Conservation (phyloP, 2,888 invertebrate genomes). For the Oxytorus armatus region DNA sequence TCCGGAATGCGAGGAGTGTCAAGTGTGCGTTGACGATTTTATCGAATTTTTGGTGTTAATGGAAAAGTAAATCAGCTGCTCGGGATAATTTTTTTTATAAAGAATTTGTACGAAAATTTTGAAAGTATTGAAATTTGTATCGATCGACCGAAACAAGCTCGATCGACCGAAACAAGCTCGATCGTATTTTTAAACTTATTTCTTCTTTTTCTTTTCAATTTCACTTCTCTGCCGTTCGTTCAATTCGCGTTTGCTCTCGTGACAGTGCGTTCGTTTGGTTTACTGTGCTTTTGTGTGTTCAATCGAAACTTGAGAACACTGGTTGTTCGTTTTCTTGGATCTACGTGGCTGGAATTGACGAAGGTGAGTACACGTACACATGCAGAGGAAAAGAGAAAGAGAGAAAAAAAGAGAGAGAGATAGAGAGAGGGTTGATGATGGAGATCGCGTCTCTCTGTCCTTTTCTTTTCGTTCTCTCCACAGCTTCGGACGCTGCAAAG, state of each 20-base stretch:
- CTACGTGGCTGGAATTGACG: slow-evolving; percentile 63
- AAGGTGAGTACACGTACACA: slow-evolving; percentile 48
- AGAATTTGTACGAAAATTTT: no score
- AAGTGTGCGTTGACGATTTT: slow-evolving; percentile 35
- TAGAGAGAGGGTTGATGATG: slow-evolving; percentile 29
- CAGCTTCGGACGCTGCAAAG: slow-evolving; percentile 18
- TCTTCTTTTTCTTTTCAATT: neutral
- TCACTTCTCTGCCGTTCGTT: slow-evolving; percentile 1
- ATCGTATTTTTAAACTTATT: neutral
- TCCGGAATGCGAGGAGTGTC: slow-evolving; percentile 13
- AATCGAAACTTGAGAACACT: slow-evolving; percentile 36
- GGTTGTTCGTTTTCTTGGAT: slow-evolving; percentile 34
- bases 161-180: neutral
- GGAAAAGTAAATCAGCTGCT: slow-evolving; percentile 1
- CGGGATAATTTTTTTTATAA: neutral
- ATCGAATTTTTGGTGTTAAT: slow-evolving; percentile 7
- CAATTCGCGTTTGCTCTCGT: slow-evolving; percentile 19
- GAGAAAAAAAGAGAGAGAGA: slow-evolving; percentile 10
- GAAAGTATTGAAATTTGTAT: no score
- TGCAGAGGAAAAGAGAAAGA: slow-evolving; percentile 21
- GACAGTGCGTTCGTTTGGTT: slow-evolving; percentile 36
- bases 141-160: no score
- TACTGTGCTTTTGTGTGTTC: slow-evolving; percentile 30
- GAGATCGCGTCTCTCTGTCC: slow-evolving; percentile 45
- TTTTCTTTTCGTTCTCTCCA: slow-evolving; percentile 52